phyloP scores from a whole-genome alignment of 2,888 invertebrate genomes.

The Rhingia rostrata region DNA sequence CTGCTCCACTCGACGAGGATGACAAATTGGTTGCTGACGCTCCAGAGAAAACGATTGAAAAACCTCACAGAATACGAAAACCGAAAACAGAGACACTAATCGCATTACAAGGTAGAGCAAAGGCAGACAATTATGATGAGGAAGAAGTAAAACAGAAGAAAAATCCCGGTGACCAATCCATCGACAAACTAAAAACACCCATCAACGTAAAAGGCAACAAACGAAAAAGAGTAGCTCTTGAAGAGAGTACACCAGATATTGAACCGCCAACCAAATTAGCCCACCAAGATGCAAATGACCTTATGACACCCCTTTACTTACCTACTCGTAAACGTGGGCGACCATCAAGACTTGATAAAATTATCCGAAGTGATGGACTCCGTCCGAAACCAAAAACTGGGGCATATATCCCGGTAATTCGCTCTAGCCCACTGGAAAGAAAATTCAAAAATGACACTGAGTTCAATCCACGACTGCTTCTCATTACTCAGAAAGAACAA shows the following conservation, averaged over 20 bases:
- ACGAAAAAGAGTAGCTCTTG: slow-evolving; percentile 14
- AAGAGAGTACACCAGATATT: background rate
- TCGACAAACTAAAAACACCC: background rate
- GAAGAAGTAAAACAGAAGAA: no score
- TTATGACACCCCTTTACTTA: background rate
- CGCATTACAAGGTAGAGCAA: no score
- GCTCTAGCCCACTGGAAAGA: slow-evolving; percentile 1
- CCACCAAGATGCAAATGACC: background rate
- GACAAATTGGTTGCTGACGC: background rate
- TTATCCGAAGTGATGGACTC: no score
- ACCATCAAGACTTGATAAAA: background rate
- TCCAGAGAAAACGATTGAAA: background rate
- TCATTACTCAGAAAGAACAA: slow-evolving; percentile 79
- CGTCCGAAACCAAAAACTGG: background rate
- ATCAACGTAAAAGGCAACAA: background rate
- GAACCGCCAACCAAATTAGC: slow-evolving; percentile 36
- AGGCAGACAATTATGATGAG: no score
- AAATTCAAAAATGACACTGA: slow-evolving; percentile 60
- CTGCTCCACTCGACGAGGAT: background rate
- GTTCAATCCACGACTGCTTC: slow-evolving; percentile 78
- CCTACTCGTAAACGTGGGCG: slow-evolving; percentile 2
- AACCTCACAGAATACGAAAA: background rate
- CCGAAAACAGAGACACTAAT: no score
- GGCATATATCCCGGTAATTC: background rate
- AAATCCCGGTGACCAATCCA: background rate